Evolutionary conservation across 2,113 vertebrate species (phyloP), one percentile per base, ranked within the genome.

Genomic region (Tragulus kanchil): DNA sequence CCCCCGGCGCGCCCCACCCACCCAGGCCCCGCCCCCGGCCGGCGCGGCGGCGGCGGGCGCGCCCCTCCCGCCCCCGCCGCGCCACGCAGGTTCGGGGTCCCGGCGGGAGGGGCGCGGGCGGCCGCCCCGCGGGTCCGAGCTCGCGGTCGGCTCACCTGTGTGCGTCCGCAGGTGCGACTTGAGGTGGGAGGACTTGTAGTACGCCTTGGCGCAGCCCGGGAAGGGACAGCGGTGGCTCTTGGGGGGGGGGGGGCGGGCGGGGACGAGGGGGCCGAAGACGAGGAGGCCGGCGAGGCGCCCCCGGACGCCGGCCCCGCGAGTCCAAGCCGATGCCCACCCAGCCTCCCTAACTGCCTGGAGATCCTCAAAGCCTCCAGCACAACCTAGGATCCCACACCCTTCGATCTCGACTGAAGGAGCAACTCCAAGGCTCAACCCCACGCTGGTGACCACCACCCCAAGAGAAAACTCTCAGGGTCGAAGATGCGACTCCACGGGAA

Each of bases 161-260:
- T 99, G 99, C 54, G 99, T 99, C 96, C 99, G 98, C 98, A 99
- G 99, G 98, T 99, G 99, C 59, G 99, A 99, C 97, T 99, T 99
- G 95, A 99, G 98, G 97, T 99, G 99, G 50, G 99, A 99, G 11
- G 99, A 99, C 95, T 99, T 99, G 84, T 99, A 99, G 95, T 99
- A 99, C 97, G 99, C 99, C 98, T 99, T 99, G 97, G 98, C 98
- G 98, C 99, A 99, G 87, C 99, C 99, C 75, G 98, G 98, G 98
- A 99, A 99, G 90, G 98, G 99, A 90, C 99, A 99, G 87, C 98
- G 99, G 62, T 99, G 99, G 95, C 98, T 98, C 95, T 99, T 99
- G 93, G 96, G 92, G 61, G 95, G 95, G 90, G 94, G 85, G 99
- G 90, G 99, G 98, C 98, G 95, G 89, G 87, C 78, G 86, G 99